A percentile compares a stretch with the other conserved stretches of the same genome.
Conservation (phyloP, 2,888 invertebrate species). For the Acronicta leporina region DNA sequence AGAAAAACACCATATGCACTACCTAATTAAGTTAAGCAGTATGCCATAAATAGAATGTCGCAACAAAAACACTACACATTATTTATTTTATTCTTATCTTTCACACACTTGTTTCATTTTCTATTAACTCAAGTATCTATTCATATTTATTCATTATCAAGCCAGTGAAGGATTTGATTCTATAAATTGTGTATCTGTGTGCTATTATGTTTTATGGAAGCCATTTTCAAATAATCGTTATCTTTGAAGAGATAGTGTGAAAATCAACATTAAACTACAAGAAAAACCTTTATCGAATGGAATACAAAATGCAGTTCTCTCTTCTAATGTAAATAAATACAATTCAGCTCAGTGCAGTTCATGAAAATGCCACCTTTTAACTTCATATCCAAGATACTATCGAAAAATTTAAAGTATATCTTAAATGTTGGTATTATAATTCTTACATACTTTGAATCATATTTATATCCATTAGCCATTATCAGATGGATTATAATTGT, state of each 20-base stretch:
- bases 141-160: slow-evolving; percentile 23
- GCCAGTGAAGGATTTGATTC: slow-evolving; percentile 14
- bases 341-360: background rate
- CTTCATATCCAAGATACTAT: slow-evolving; percentile 51
- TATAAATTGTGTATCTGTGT: background rate
- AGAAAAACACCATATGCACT: slow-evolving; percentile 17
- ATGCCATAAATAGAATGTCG: slow-evolving; percentile 27
- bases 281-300: too few relatives aligned
- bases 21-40: slow-evolving; percentile 48
- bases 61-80: slow-evolving; percentile 20
- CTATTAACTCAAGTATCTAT: slow-evolving; percentile 20
- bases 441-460: slow-evolving; percentile 69
- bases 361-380: slow-evolving; percentile 37
- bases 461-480: slow-evolving; percentile 68
- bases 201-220: background rate
- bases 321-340: background rate
- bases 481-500: slow-evolving; percentile 72
- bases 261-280: background rate
- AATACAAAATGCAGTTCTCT: slow-evolving; percentile 15
- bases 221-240: background rate
- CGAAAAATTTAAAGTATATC: slow-evolving; percentile 49
- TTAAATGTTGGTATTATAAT: slow-evolving; percentile 55
- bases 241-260: background rate
- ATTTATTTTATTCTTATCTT: slow-evolving; percentile 25
- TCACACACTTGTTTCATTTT: slow-evolving; percentile 12